Conservation (phyloP, 2,797 vertebrate species). For the Hemibagrus guttatus region DNA sequence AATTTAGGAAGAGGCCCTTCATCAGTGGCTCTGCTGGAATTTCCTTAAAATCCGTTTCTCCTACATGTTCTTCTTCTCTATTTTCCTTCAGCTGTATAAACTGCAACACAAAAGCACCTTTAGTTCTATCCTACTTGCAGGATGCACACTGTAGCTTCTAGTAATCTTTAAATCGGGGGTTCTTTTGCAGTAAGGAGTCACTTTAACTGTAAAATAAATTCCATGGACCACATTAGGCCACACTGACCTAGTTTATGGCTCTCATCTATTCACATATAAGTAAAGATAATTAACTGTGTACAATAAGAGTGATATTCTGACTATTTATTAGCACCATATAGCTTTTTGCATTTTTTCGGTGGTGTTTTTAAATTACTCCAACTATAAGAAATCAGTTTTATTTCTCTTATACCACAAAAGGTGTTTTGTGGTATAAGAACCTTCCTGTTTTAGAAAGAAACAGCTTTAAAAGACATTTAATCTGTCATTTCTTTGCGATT, state of each 20-base stretch:
- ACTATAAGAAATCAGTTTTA: no score
- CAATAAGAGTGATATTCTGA: background rate
- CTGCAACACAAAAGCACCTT: background rate
- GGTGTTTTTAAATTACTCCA: no score
- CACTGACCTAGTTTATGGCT: background rate
- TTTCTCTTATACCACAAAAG: no score
- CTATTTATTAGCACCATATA: background rate
- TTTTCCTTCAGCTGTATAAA: background rate
- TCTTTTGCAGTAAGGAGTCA: background rate
- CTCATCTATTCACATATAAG: background rate
- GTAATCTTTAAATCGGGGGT: background rate
- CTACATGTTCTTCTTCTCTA: background rate
- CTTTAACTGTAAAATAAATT: background rate
- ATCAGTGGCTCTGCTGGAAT: background rate
- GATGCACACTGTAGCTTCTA: background rate
- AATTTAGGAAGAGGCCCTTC: background rate
- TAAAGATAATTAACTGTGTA: background rate
- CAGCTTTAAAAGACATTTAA: background rate
- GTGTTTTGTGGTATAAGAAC: background rate
- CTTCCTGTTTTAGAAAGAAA: background rate
- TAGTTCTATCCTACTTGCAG: background rate
- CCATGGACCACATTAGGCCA: background rate
- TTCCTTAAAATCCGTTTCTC: background rate
- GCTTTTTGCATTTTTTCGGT: background rate
- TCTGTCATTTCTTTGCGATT: background rate